A percentile compares a stretch with the other conserved stretches of the same genome.
These are phyloP conservation scores for Scaptomyza cyrtandrae DNA, from an alignment of 2,888 invertebrate genomes.

Conservation along the genomic window DNA sequence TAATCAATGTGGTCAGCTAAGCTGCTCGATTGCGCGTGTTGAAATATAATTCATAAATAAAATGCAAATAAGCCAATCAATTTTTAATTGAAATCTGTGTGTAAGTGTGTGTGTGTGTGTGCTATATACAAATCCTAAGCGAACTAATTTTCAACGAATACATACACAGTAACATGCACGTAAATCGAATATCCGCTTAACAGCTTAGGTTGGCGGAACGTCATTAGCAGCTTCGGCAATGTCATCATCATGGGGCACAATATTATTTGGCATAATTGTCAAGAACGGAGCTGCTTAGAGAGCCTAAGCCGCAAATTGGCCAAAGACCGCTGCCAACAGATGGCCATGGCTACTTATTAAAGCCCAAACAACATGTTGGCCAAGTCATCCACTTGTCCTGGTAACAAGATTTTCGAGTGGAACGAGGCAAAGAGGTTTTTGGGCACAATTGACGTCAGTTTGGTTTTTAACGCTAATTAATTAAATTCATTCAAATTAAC, in stretches of 20 bases:
- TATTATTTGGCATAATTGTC: conserved; percentile 70
- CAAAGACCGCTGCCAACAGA: conserved; percentile 42
- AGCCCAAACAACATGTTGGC: conserved; percentile 31
- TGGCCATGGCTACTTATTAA: conserved; percentile 56
- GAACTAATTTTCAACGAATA: conserved; percentile 51
- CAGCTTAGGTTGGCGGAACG: conserved; percentile 54
- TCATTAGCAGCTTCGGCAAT: conserved; percentile 68
- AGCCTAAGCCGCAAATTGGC: conserved; percentile 63
- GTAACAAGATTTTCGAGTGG: conserved; percentile 6
- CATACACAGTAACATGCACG: conserved; percentile 2
- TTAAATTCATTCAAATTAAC: conserved; percentile 82
- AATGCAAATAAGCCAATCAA: conserved; percentile 71
- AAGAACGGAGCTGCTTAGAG: conserved; percentile 64
- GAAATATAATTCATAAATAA: conserved; percentile 63
- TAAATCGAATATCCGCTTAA: conserved; percentile 67
- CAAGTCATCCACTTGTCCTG: conserved; percentile 31
- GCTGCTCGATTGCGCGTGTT: conserved; percentile 35
- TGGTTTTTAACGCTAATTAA: conserved; percentile 79
- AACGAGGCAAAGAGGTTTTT: conserved; percentile 13
- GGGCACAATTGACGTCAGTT: conserved; percentile 69
- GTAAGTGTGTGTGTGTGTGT: background rate
- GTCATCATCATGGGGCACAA: conserved; percentile 52
- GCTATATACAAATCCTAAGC: conserved; percentile 4
- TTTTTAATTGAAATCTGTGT: conserved; percentile 71
- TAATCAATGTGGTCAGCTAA: conserved; percentile 44